phyloP scores from a whole-genome alignment of 2,888 invertebrate genomes.

The Zhuqinia jingwanae region DNA sequence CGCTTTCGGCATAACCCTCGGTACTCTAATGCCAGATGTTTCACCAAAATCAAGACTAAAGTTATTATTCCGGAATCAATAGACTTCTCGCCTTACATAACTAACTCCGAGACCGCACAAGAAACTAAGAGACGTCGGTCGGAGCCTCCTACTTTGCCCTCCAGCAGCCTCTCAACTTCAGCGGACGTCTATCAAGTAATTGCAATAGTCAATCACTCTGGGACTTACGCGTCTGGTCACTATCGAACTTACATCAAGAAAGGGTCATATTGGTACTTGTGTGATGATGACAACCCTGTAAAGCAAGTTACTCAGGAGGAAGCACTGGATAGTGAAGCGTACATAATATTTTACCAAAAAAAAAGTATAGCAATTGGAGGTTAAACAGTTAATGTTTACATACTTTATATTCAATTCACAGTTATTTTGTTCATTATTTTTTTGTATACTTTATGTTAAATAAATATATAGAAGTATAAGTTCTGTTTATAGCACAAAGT shows the following conservation, averaged over 20 bases:
- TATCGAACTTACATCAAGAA: background rate
- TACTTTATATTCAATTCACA: no score
- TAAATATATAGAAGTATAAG: no score
- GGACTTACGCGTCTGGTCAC: slow-evolving; percentile 4
- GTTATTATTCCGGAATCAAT: background rate
- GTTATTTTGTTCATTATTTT: no score
- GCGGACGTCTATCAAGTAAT: no score
- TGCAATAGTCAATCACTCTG: slow-evolving; percentile 9
- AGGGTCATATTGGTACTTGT: background rate
- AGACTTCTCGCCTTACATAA: slow-evolving; percentile 1
- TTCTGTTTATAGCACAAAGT: no score
- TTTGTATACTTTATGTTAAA: no score
- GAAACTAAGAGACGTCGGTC: background rate
- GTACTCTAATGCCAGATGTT: background rate
- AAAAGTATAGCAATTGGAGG: no score
- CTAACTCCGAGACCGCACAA: background rate
- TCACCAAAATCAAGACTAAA: slow-evolving; percentile 2
- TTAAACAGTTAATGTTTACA: no score
- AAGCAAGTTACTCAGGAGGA: background rate
- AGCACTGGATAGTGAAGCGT: background rate
- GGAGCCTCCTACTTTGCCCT: no score
- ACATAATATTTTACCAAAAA: slow-evolving; percentile 18
- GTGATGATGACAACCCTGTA: background rate
- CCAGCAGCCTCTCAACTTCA: background rate
- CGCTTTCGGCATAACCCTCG: background rate